Evolutionary conservation across 2,113 vertebrate genomes (phyloP), one percentile per base, ranked within the genome.

Genomic region (Sigmodon hispidus): DNA sequence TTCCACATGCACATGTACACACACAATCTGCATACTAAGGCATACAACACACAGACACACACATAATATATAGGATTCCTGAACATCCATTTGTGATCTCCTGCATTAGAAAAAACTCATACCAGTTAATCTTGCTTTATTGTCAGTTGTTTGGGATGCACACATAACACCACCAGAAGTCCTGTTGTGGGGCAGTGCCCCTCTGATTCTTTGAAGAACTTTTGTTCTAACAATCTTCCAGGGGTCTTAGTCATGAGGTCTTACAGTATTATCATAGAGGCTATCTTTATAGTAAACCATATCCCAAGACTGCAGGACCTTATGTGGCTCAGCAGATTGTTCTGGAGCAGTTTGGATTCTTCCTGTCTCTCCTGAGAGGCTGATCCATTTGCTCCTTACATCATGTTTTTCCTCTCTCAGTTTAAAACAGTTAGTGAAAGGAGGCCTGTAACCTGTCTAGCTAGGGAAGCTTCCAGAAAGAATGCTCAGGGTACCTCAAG

Each of bases 301-400:
- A 92, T 72, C 36, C 92, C 92, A 80, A 90, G 88, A 90, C 13
- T 61, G n/a, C 43, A 17, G 22, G 22, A 43, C n/a, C 13, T 61
- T 29, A 43, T 43, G 6, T 43, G n/a, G 13, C n/a, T 17, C 57
- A 10, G 1, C 19, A 61, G 40, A 29, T 61, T 59, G 17, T 95
- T 94, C 55, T 89, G n/a, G 65, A 61, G 4, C 50, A 79, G 87
- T 93, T 75, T 19, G 85, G 73, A 63, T 87, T 76, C 50, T 90
- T 65, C 31, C 34, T 17, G 5, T n/a, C 10, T 87, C 21, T 22
- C 22, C 34, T 29, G 3, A 45, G 67, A 94, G 63, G 31, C n/a
- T 36, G 6, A 79, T 61, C 45, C 13, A 45, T 3, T 69, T 91
- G 22, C 83, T 85, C n/a, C 43, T 57, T 90, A 89, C 55, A 40